Percentiles rank a stretch among this genome's conserved stretches.
Conservation (phyloP, 2,113 vertebrate species). For the Cathartes aura region DNA sequence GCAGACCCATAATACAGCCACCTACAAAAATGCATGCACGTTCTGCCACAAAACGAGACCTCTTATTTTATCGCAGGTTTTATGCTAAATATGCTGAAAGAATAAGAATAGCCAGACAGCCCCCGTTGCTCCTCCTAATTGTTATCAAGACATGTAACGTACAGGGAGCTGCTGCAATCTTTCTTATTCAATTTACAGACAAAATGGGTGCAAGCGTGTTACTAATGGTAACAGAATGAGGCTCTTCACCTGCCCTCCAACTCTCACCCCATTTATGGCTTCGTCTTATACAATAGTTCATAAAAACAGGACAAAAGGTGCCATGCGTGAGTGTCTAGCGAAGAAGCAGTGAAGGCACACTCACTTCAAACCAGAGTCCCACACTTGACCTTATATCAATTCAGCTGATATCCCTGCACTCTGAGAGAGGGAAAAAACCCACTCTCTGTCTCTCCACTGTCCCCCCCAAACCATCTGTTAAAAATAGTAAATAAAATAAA, state of each 20-base stretch:
- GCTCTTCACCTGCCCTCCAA: slow-evolving; percentile 48
- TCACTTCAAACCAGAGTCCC: background rate
- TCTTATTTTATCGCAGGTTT: background rate
- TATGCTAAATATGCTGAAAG: background rate
- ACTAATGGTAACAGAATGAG: slow-evolving; percentile 58
- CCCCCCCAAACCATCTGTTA: background rate
- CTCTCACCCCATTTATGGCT: slow-evolving; percentile 19
- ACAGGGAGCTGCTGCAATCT: background rate
- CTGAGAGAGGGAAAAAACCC: background rate
- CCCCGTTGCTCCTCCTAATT: background rate
- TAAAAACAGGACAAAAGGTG: slow-evolving; percentile 23
- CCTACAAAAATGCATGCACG: background rate
- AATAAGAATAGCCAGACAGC: background rate
- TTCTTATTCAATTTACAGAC: slow-evolving; percentile 16
- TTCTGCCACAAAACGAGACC: background rate
- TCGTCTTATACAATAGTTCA: background rate
- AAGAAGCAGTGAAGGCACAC: background rate
- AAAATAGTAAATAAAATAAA: background rate
- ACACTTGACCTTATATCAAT: slow-evolving; percentile 13
- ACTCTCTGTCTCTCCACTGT: background rate
- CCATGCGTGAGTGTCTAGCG: accelerated
- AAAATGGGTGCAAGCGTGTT: slow-evolving; percentile 7
- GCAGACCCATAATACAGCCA: background rate
- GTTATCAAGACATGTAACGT: background rate
- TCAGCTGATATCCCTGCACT: background rate